Percentiles rank a stretch among this genome's conserved stretches.
Conservation (phyloP, 2,113 vertebrate species). For the Carassius auratus region DNA sequence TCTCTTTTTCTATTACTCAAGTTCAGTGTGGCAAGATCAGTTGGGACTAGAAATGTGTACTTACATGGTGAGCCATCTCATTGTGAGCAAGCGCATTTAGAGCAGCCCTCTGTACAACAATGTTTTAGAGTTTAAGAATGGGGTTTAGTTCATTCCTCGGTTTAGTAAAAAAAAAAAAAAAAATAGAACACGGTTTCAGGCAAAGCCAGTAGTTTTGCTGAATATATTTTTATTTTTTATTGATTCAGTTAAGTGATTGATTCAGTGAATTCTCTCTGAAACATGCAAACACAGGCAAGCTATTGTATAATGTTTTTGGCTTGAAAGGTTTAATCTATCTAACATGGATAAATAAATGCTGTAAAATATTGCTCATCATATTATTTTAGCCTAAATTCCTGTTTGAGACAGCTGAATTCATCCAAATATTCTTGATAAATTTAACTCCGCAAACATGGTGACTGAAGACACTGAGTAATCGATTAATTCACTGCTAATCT, state of each 20-base stretch:
- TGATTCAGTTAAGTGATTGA: no score
- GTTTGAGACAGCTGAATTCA: not conserved
- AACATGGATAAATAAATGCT: not conserved
- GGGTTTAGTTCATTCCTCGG: not conserved
- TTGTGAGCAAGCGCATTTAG: not conserved
- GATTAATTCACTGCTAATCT: constrained; percentile 12
- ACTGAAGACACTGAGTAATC: not conserved
- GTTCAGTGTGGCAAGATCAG: constrained; percentile 43
- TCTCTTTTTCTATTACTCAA: constrained; percentile 18
- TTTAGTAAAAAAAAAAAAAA: no score
- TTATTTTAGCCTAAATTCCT: not conserved
- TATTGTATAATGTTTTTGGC: not conserved
- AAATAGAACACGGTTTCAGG: no score
- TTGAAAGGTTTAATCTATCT: not conserved
- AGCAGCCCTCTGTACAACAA: not conserved
- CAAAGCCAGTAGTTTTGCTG: not conserved
- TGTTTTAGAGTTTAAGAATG: not conserved
- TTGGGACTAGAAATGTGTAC: constrained; percentile 37
- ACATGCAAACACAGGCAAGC: not conserved
- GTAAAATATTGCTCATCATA: not conserved
- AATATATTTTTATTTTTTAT: not conserved
- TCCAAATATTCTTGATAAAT: not conserved
- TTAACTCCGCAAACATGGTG: not conserved
- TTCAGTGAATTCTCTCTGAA: not conserved
- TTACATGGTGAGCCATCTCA: constrained; percentile 12